Percentiles rank a stretch among this genome's conserved stretches.
Conservation (phyloP, 2,888 invertebrate species). For the Agrochola litura region DNA sequence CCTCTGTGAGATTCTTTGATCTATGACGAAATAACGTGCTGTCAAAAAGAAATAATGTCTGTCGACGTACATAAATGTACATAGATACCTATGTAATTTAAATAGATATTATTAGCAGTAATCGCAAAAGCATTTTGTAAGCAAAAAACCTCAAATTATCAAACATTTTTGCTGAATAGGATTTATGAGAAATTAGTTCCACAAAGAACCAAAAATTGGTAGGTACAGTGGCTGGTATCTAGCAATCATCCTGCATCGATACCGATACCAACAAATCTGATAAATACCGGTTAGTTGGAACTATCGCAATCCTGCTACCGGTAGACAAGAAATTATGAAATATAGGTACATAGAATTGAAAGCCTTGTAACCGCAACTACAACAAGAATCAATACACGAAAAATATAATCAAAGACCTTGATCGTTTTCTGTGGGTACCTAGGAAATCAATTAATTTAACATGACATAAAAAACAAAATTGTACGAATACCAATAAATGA, state of each 20-base stretch:
- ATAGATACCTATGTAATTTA: background rate
- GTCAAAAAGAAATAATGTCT: background rate
- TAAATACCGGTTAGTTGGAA: conserved; percentile 4
- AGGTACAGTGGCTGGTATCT: background rate
- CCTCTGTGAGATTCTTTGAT: conserved; percentile 43
- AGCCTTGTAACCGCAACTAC: background rate
- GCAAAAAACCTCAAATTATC: background rate
- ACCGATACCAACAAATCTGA: background rate
- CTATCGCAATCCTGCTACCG: conserved; percentile 1
- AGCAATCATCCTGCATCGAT: background rate
- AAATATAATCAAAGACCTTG: conserved; percentile 39
- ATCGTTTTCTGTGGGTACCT: conserved; percentile 31
- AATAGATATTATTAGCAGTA: background rate
- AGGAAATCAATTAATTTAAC: conserved; percentile 33
- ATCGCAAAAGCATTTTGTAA: background rate
- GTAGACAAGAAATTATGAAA: conserved; percentile 5
- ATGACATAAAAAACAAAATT: conserved; percentile 19
- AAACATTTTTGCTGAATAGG: background rate
- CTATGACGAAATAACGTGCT: conserved; percentile 6
- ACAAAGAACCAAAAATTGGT: background rate
- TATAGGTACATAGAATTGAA: background rate
- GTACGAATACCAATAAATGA: conserved; percentile 20
- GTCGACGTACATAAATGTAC: background rate
- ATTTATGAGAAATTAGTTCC: background rate
- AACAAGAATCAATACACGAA: conserved; percentile 23